Conservation (phyloP, 2,888 invertebrate species). For the Chrysolina americana region DNA sequence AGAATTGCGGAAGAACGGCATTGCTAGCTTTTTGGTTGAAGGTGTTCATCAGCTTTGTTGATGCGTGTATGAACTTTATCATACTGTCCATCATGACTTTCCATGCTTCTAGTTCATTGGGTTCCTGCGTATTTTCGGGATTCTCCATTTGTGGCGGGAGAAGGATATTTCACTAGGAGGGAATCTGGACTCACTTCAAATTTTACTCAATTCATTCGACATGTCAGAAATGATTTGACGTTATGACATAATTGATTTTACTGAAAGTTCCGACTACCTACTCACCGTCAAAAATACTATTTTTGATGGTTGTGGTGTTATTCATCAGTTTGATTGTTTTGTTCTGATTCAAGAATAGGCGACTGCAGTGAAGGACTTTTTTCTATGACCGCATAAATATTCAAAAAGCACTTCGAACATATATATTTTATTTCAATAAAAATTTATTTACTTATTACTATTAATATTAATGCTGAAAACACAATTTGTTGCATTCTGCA, state of each 20-base stretch:
- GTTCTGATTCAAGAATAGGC: too few species aligned
- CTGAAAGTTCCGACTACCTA: not conserved
- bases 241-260: not conserved
- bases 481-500: too few species aligned
- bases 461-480: too few species aligned
- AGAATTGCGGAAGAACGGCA: not conserved
- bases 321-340: too few species aligned
- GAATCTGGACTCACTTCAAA: not conserved
- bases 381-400: too few species aligned
- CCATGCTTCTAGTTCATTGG: conserved; percentile 55
- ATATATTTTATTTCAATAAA: too few species aligned
- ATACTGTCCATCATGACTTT: conserved; percentile 57
- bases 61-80: conserved; percentile 55
- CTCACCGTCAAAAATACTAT: too few species aligned
- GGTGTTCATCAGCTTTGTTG: conserved; percentile 53
- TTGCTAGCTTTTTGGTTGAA: conserved; percentile 43
- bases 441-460: too few species aligned
- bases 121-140: conserved; percentile 23
- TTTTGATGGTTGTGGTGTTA: too few species aligned
- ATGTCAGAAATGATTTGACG: conserved; percentile 8
- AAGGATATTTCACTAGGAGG: not conserved
- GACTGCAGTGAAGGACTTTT: too few species aligned
- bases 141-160: conserved; percentile 15
- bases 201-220: not conserved
- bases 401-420: too few species aligned